A percentile compares a stretch with the other conserved stretches of the same genome.
phyloP scores from a whole-genome alignment of 2,113 vertebrate genomes.

The Geococcyx californianus region DNA sequence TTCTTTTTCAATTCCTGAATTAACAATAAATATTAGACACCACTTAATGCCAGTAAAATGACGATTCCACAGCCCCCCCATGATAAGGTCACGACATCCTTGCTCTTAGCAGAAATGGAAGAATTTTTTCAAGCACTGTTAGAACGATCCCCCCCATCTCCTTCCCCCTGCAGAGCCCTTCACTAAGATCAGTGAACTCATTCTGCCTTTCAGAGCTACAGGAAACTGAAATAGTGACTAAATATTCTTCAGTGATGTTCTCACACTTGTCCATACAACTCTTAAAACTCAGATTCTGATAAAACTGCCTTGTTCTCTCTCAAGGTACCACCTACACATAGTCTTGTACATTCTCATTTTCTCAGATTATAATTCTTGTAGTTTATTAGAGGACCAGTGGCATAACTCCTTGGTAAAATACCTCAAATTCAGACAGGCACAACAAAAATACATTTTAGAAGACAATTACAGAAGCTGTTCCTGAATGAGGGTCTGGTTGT shows the following conservation, averaged over 20 bases:
- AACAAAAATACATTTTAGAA: background rate
- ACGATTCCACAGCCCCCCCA: background rate
- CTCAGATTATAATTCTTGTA: background rate
- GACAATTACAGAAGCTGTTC: background rate
- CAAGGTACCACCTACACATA: background rate
- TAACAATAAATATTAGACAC: background rate
- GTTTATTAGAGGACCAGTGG: background rate
- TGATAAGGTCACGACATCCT: background rate
- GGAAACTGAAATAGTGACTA: background rate
- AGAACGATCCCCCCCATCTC: background rate
- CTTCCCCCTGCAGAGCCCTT: background rate
- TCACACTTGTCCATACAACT: background rate
- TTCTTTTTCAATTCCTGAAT: background rate
- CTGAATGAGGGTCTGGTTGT: background rate
- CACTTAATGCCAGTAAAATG: background rate
- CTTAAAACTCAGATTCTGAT: background rate
- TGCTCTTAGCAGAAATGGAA: background rate
- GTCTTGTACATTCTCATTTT: background rate
- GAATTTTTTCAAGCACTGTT: background rate
- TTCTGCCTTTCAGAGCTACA: background rate
- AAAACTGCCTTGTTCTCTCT: background rate
- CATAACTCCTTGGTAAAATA: background rate
- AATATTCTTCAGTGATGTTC: background rate
- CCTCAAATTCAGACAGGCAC: background rate
- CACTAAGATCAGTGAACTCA: background rate